Conservation (phyloP, 2,113 vertebrate species). For the Sigmodon hispidus region DNA sequence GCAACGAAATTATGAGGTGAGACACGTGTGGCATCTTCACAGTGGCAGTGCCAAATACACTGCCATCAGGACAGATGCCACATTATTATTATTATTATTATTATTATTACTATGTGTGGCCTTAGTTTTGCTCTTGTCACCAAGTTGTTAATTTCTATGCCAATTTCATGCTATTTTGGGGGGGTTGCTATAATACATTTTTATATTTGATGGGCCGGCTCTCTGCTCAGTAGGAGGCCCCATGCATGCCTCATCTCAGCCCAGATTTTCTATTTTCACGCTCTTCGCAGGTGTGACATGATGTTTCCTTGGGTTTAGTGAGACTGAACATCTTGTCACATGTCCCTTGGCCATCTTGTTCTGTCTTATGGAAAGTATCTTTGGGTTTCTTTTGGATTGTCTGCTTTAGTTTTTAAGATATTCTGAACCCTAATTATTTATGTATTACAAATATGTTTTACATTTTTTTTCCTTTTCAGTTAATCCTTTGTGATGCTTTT, state of each 20-base stretch:
- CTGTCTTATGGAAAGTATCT: slow-evolving; percentile 4
- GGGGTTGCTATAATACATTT: not conserved
- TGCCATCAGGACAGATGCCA: not conserved
- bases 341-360: not conserved
- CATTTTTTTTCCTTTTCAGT: not conserved
- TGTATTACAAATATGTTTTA: not conserved
- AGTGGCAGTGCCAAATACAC: too few relatives aligned
- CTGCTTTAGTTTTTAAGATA: not conserved
- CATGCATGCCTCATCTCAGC: not conserved
- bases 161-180: too few relatives aligned
- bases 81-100: not conserved
- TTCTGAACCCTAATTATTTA: not conserved
- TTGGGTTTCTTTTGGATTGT: not conserved
- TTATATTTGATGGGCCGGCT: not conserved
- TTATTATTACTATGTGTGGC: not conserved
- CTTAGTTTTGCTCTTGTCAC: not conserved
- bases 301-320: slow-evolving; percentile 8
- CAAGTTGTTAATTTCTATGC: not conserved
- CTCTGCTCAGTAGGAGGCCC: not conserved
- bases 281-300: not conserved
- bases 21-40: not conserved
- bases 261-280: not conserved
- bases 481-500: not conserved
- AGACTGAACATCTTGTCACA: not conserved
- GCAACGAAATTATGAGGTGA: not conserved